Evolutionary conservation across 2,797 vertebrate genomes (phyloP), one percentile per base, ranked within the genome.

Genomic region (Myotis daubentonii): DNA sequence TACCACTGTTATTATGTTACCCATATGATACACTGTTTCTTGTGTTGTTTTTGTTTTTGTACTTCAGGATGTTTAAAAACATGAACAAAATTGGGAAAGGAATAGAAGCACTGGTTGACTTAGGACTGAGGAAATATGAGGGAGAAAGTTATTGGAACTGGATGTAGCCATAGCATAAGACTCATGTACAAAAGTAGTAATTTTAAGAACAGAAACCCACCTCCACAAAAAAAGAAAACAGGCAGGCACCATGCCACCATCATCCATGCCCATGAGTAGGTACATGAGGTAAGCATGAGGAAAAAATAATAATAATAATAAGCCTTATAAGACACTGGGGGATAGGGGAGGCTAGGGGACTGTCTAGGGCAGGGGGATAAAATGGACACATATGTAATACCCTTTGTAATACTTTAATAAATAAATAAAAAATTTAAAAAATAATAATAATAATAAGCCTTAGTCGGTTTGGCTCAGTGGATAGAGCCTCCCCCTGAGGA

Each of bases 161-260:
- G 49, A 79, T 19, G 49, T 28, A 78, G 60, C 10, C 36, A 19
- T 2, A 80, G 72, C 1, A 65, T 1, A 75, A 60, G 9, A 76
- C 10, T 72, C 28, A 81, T 8, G 28, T 16, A 84, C 28, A 84
- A 84, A 90, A 89, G 30, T 17, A 72, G 4, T 79, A 53, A 66
- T 41, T 92, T 88, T 94, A 94, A 96, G 47, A 91, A 72, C 36
- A 93, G 62, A 23, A 94, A 86, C 19, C 57, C 11, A 78, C 25
- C 51, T 93, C 60, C 71, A 89, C 38, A 33, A 66, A 89, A 68
- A 79, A 62, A 19, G 25, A 28, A 55, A 86, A 87, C 3, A 66
- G 41, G 20, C 6, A 44, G 57, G 71, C n/a, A 62, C 60, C 13
- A 13, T 9, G 60, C 72, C 60, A 68, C 30, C 86, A 68, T 71